Conservation (phyloP, 2,113 vertebrate species). For the Rallus limicola region DNA sequence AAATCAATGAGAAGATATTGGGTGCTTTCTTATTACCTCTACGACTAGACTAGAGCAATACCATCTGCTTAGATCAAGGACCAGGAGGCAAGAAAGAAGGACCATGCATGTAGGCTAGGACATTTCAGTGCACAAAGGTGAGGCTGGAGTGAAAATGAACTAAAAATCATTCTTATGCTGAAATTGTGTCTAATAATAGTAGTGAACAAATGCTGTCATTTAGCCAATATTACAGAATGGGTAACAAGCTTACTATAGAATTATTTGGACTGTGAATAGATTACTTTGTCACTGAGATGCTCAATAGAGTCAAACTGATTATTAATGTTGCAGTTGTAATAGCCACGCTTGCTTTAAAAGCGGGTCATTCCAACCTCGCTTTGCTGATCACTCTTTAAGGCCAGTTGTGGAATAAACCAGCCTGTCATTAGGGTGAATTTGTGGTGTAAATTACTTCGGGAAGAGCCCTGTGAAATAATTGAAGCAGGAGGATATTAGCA, state of each 20-base stretch:
- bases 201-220: neutral
- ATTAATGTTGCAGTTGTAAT: neutral
- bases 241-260: neutral
- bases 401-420: neutral
- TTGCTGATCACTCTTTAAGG: neutral
- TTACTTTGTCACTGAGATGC: neutral
- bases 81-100: neutral
- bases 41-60: neutral
- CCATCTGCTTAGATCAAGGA: neutral
- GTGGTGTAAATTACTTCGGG: neutral
- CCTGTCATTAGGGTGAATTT: neutral
- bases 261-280: neutral
- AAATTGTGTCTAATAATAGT: neutral
- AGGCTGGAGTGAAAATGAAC: neutral
- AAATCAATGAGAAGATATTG: constrained; percentile 31
- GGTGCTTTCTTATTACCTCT: neutral
- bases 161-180: neutral
- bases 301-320: neutral
- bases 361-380: neutral
- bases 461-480: neutral
- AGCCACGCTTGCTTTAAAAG: neutral
- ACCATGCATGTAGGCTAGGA: neutral
- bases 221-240: neutral
- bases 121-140: neutral
- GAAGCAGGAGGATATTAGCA: neutral